Evolutionary conservation across 1,140 invertebrate species (phyloP).

Genomic region (Neotoxoptera formosana): DNA sequence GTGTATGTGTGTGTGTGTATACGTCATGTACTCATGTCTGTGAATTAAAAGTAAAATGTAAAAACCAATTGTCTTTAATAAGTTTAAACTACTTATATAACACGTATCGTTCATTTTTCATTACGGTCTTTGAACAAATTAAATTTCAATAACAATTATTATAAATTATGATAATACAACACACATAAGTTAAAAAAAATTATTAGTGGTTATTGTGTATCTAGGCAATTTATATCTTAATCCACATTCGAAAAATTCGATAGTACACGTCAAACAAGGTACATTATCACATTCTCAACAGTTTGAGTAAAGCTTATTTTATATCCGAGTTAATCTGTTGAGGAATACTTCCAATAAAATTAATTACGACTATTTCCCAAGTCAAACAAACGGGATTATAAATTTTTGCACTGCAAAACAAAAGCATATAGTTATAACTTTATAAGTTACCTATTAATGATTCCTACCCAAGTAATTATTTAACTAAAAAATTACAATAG

Average conservation of each 20-base stretch:
- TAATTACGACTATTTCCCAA: neutral
- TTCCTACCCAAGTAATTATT: neutral
- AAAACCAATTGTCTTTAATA: neutral
- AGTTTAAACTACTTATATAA: neutral
- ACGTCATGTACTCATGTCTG: neutral
- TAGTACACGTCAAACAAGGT: neutral
- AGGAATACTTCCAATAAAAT: neutral
- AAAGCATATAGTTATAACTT: neutral
- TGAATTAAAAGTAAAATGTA: conserved; percentile 28
- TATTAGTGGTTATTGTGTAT: neutral
- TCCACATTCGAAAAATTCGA: neutral
- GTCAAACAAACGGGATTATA: neutral
- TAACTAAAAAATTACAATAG: neutral
- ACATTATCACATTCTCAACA: neutral
- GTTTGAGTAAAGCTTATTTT: neutral
- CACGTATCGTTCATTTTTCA: neutral
- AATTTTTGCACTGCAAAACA: neutral
- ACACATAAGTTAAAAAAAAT: neutral
- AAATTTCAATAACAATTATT: neutral
- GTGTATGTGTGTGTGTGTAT: neutral
- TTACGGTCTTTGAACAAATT: neutral
- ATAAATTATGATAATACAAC: neutral
- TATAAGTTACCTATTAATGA: neutral
- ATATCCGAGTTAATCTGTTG: neutral
- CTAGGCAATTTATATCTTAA: neutral